phyloP scores from a whole-genome alignment of 2,888 invertebrate species.

The Rhagium mordax region DNA sequence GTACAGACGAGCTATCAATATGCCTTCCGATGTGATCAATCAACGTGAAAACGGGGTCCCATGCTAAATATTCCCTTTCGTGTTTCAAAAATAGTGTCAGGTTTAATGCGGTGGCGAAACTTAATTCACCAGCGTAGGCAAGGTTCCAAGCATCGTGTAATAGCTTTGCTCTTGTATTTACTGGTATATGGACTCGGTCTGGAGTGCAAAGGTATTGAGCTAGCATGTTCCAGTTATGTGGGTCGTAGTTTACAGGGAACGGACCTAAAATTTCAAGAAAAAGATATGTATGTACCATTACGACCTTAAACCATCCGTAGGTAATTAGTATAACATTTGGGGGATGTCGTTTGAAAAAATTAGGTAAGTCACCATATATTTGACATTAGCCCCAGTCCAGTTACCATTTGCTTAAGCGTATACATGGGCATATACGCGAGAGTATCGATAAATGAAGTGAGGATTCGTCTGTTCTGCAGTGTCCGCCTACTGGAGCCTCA shows the following conservation, averaged over 20 bases:
- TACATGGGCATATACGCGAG: too few relatives aligned
- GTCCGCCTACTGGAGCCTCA: too few relatives aligned
- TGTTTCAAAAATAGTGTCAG: constrained; percentile 84
- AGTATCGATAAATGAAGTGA: too few relatives aligned
- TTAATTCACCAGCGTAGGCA: constrained; percentile 81
- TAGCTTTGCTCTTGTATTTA: constrained; percentile 82
- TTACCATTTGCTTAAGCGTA: too few relatives aligned
- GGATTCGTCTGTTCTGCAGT: too few relatives aligned
- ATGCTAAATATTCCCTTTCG: constrained; percentile 83
- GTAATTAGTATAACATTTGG: too few relatives aligned
- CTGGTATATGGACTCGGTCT: constrained; percentile 75
- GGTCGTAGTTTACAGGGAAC: constrained; percentile 88
- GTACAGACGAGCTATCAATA: constrained; percentile 77
- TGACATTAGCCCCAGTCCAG: too few relatives aligned
- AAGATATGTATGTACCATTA: not conserved
- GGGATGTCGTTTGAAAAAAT: too few relatives aligned
- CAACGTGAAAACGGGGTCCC: constrained; percentile 88
- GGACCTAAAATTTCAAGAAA: constrained; percentile 73
- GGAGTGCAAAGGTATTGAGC: constrained; percentile 76
- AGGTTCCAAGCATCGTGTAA: constrained; percentile 86
- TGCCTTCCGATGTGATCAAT: constrained; percentile 86
- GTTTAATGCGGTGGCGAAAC: constrained; percentile 83
- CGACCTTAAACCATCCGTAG: too few relatives aligned
- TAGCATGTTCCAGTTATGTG: constrained; percentile 83
- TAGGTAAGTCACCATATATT: too few relatives aligned